These are phyloP conservation scores for Spilarctia lutea DNA, from an alignment of 2,888 invertebrate species.

Conservation along the genomic window DNA sequence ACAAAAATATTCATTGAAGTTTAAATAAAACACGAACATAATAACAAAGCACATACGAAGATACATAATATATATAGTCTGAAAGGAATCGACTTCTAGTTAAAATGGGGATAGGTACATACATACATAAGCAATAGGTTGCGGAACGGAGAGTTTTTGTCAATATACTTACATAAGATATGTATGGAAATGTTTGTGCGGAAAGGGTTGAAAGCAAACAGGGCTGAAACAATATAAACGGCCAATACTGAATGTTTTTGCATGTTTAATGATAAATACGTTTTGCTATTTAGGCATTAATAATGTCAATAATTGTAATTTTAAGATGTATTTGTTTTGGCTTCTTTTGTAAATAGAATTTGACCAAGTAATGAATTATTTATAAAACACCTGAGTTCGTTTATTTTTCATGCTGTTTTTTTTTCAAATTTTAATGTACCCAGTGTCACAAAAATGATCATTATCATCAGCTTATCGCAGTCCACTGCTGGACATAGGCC, in stretches of 20 bases:
- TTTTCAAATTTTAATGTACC: no score
- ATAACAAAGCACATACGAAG: conserved; percentile 28
- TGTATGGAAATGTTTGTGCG: conserved; percentile 43
- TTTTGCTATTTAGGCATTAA: background rate
- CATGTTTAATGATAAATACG: conserved; percentile 40
- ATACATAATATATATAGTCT: conserved; percentile 29
- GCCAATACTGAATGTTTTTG: conserved; percentile 41
- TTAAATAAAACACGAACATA: conserved; percentile 15
- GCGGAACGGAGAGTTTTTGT: conserved; percentile 37
- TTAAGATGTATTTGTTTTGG: background rate
- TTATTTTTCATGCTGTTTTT: no score
- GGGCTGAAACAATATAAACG: conserved; percentile 36
- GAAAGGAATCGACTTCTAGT: conserved; percentile 32
- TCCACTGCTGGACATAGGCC: no score
- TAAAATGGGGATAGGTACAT: conserved; percentile 30
- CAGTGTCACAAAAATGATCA: no score
- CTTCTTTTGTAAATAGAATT: background rate
- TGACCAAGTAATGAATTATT: no score
- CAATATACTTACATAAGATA: conserved; percentile 44
- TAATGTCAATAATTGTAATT: background rate
- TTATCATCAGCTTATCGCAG: no score
- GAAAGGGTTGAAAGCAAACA: conserved; percentile 38
- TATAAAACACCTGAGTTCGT: no score
- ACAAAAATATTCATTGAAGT: conserved; percentile 23
- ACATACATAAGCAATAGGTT: conserved; percentile 40